Base-by-base conservation (phyloP, 1,140 invertebrate species). In the Calephelis virginiensis region DNA sequence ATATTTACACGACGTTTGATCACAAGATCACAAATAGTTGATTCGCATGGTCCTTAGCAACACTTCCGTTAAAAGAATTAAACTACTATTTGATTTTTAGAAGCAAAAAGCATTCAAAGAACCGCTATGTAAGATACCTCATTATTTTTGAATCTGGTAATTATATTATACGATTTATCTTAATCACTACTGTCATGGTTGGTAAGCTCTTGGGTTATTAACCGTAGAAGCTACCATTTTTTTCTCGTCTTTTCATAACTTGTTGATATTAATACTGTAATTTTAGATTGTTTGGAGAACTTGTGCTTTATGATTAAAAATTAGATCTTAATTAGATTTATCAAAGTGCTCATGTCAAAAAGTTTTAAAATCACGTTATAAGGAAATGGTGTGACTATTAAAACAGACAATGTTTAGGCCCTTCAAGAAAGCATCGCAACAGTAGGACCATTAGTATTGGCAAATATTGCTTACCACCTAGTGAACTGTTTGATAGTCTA, bases 101-200 rank as follows among this genome's bases (percentile, higher is more conserved):
- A 56, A 56, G 17, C 10, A 4, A 59, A 50, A 12, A 59, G 1
- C 28, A 59, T 37, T n/a, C 12, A 6, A 59, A 38, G n/a, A n/a
- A 28, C 28, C 53, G 53, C 37, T 59, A 59, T 56, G 50, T 56
- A 56, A 14, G 13, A 9, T 37, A 37, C 17, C 17, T 53, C 14
- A 56, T 56, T 56, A 56, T 56, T 56, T 56, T 56, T 37, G 10
- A 56, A 37, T 37, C 53, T 56, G 11, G 28, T 56, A 56, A 56
- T 50, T 50, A 50, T 37, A 12, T 56, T 56, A 56, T 56, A 56
- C 53, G 53, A 56, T 56, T 56, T n/a, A 17, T 56, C 11, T 56
- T 56, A 56, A 56, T 56, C 53, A 56, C 53, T 28, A 56, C 5
- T 56, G 53, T 56, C 53, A 59, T 59, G 53, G 53, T 59, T 59